Conservation (phyloP, 2,113 vertebrate genomes). For the Paradoxurus hermaphroditus region DNA sequence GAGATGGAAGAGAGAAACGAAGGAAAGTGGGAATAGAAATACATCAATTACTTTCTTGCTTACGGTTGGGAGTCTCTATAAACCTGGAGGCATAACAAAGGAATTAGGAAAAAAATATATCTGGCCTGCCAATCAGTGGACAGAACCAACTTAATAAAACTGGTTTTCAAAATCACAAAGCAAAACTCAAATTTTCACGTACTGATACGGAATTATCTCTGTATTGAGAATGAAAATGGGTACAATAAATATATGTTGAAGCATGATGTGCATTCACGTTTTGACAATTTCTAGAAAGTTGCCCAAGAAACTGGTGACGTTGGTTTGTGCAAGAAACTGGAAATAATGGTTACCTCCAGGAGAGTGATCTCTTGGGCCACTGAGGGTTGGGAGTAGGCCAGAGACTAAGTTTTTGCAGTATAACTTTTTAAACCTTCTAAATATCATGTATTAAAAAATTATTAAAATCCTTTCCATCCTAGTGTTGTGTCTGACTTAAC, state of each 20-base stretch:
- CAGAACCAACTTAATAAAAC: neutral
- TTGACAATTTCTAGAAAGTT: neutral
- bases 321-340: neutral
- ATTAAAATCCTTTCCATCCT: neutral
- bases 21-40: neutral
- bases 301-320: neutral
- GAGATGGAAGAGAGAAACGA: neutral
- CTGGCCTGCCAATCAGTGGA: neutral
- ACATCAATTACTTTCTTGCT: neutral
- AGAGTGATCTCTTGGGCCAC: neutral
- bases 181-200: neutral
- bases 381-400: neutral
- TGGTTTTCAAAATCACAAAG: neutral
- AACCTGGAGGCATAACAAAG: neutral
- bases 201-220: neutral
- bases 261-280: neutral
- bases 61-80: neutral
- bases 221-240: neutral
- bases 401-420: neutral
- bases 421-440: neutral
- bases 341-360: neutral
- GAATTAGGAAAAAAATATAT: neutral
- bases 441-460: neutral
- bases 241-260: neutral
- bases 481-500: neutral